Conservation (phyloP, 2,888 invertebrate species). For the Heliconius hortense region DNA sequence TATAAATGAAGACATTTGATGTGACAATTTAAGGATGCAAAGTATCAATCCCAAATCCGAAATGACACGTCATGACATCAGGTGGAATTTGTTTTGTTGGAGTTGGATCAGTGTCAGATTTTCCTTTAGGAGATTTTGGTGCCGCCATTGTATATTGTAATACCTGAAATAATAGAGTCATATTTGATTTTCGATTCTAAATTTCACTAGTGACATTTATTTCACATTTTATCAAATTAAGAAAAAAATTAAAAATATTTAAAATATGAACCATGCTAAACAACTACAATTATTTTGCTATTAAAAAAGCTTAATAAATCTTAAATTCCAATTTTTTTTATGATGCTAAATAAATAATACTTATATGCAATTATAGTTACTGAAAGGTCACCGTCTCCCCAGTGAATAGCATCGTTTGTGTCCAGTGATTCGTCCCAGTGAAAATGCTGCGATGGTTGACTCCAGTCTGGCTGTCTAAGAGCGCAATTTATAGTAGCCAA, state of each 20-base stretch:
- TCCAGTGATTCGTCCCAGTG: constrained; percentile 80
- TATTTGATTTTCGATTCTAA: background rate
- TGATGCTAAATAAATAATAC: background rate
- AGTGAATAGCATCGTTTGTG: constrained; percentile 66
- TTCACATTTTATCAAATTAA: too few species aligned
- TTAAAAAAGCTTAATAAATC: too few species aligned
- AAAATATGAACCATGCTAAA: too few species aligned
- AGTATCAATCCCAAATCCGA: constrained; percentile 72
- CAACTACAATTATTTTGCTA: too few species aligned
- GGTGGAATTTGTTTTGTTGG: constrained; percentile 61
- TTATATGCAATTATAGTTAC: constrained; percentile 46
- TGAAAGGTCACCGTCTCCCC: constrained; percentile 73
- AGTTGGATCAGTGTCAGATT: constrained; percentile 54
- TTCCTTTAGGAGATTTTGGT: constrained; percentile 57
- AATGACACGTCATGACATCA: constrained; percentile 77
- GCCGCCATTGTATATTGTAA: constrained; percentile 60
- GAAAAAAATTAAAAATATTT: too few species aligned
- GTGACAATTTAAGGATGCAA: constrained; percentile 36
- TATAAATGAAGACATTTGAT: background rate
- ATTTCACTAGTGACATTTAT: background rate
- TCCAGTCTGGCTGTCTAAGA: constrained; percentile 77
- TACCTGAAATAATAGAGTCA: constrained; percentile 50
- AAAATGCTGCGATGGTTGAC: constrained; percentile 77
- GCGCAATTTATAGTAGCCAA: constrained; percentile 76
- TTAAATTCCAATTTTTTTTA: too few species aligned